Evolutionary conservation across 2,888 invertebrate genomes (phyloP), one percentile per base, ranked within the genome.

Genomic region (Ganaspis brasiliensis): DNA sequence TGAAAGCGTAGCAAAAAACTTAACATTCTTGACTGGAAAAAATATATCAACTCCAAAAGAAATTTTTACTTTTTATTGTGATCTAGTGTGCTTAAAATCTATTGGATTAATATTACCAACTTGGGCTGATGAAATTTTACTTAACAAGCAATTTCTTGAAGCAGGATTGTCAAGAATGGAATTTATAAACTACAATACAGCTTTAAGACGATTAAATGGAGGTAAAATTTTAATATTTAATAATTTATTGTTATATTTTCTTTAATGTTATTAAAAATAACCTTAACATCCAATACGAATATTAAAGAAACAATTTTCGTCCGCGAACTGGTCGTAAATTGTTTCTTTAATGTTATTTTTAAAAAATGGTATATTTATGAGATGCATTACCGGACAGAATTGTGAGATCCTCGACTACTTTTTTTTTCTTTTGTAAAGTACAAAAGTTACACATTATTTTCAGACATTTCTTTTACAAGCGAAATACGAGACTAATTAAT

Each of bases 31-130:
- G 0, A 73, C 49, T n/a, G 79, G 79, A 10, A 45, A 19, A 9
- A 35, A 72, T 0, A 16, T 74, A 14, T 26, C 52, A 1, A 63
- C 40, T 12, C 2, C 52, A 16, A 16, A 16, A 16, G 40, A 63
- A 37, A 87, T 12, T 74, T 87, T 9, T 19, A 72, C 45, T 83
- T 85, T 71, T 81, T 83, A 4, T 49, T 83, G 19, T 72, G 76
- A n/a, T 75, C 85, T 16, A n/a, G 21, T 40, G 2, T 63, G 24
- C 14, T 87, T 87, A 93, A 92, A 92, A 40, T 92, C 92, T 74
- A 93, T 93, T 80, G 92, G 93, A 89, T 92, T 93, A 75, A 88
- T 92, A 1, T 92, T 93, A 86, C 94, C 94, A 9, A 91, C 92
- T 85, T 94, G 94, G 94, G 92, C 93, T 1, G 91, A 92, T 79